These are phyloP conservation scores for Wiebesia pumilae DNA, from an alignment of 1,140 invertebrate species.

Conservation along the genomic window DNA sequence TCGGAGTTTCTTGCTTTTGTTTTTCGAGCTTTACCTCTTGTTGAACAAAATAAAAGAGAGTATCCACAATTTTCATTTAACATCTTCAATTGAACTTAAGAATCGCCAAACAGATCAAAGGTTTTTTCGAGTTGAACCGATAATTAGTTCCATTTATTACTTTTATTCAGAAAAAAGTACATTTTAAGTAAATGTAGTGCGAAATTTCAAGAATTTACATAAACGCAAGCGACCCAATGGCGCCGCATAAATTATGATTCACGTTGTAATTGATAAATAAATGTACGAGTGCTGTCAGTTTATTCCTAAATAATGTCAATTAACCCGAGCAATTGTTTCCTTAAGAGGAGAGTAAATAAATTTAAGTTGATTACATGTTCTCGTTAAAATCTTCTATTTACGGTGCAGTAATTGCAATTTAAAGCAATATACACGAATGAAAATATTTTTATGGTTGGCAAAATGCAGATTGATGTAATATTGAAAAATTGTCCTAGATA, in stretches of 20 bases:
- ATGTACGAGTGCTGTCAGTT: neutral
- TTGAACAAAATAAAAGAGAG: no score
- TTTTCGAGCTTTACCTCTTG: neutral
- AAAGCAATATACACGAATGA: neutral
- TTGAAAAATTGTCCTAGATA: neutral
- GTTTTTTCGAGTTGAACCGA: neutral
- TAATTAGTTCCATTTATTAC: no score
- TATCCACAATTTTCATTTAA: no score
- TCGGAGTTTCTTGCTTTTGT: neutral
- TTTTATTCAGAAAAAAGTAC: no score
- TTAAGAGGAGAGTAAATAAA: conserved; percentile 19
- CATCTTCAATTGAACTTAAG: no score
- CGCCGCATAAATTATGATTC: conserved; percentile 1
- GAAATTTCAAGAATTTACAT: neutral
- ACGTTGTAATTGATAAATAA: conserved; percentile 7
- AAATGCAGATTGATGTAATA: neutral
- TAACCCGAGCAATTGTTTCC: conserved; percentile 6
- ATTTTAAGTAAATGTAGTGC: no score
- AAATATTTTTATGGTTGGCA: neutral
- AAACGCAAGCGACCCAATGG: no score
- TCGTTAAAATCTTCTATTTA: conserved; percentile 24
- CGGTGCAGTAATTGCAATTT: conserved; percentile 18
- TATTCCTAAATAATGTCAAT: conserved; percentile 24
- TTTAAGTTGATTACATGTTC: neutral
- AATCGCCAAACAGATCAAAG: neutral